phyloP scores from a whole-genome alignment of 2,113 vertebrate genomes.

The Neomonachus schauinslandi region DNA sequence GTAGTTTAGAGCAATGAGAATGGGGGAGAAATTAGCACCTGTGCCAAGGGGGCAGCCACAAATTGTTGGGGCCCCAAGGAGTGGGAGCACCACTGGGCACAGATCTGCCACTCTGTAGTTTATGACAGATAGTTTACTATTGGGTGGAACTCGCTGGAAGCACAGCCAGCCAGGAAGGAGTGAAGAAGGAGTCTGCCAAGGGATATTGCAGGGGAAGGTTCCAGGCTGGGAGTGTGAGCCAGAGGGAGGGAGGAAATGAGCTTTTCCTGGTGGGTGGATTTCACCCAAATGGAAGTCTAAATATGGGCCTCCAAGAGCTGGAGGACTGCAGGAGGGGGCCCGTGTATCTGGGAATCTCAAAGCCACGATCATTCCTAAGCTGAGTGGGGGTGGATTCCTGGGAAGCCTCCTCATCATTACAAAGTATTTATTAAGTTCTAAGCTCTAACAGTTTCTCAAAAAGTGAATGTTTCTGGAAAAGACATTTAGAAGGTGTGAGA shows the following conservation, averaged over 20 bases:
- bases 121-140: neutral
- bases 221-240: conserved; percentile 23
- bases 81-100: neutral
- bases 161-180: neutral
- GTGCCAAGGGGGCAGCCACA: neutral
- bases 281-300: conserved; percentile 47
- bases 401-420: conserved; percentile 34
- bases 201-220: neutral
- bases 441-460: neutral
- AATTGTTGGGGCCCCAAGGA: neutral
- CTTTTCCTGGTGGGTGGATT: conserved; percentile 47
- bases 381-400: conserved; percentile 20
- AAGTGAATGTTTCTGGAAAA: conserved; percentile 18
- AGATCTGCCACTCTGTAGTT: neutral
- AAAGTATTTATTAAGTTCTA: conserved; percentile 10
- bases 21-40: neutral
- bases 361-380: neutral
- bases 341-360: neutral
- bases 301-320: neutral
- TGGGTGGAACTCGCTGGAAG: neutral
- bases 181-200: neutral
- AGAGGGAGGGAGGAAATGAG: conserved; percentile 55
- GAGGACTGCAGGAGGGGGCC: neutral
- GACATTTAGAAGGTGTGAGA: neutral
- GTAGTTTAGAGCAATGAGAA: neutral